Conservation (phyloP, 2,113 vertebrate species). For the Desmodus rotundus region DNA sequence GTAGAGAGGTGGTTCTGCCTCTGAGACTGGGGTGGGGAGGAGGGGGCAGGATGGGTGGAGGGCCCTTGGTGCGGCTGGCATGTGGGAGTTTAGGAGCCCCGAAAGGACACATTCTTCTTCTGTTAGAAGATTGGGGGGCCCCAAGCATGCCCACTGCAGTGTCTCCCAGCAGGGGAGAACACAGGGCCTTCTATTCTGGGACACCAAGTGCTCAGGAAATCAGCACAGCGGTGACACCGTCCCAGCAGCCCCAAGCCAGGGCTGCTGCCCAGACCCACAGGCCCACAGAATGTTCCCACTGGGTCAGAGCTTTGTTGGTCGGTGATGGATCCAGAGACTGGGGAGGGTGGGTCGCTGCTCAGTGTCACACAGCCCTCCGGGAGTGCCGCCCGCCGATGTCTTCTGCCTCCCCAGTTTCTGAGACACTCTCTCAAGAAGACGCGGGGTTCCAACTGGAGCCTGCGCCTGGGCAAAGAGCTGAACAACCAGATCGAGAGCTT, state of each 20-base stretch:
- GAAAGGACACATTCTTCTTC: background rate
- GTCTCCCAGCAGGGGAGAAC: background rate
- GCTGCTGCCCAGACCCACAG: too few relatives aligned
- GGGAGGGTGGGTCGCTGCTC: background rate
- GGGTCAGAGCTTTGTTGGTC: fast-evolving
- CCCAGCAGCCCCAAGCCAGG: background rate
- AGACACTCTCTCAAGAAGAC: conserved; percentile 65
- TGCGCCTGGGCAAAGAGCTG: conserved; percentile 62
- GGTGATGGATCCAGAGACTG: background rate
- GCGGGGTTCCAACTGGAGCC: conserved; percentile 63
- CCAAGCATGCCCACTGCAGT: background rate
- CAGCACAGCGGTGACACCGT: background rate
- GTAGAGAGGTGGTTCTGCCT: background rate
- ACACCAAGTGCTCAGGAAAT: too few relatives aligned
- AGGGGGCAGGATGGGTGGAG: fast-evolving
- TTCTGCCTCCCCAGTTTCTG: conserved; percentile 55
- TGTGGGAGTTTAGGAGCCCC: background rate
- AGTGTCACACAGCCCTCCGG: background rate
- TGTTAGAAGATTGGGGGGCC: background rate
- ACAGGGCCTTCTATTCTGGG: background rate
- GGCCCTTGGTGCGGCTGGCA: fast-evolving
- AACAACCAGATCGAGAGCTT: conserved; percentile 58
- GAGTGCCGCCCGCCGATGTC: fast-evolving
- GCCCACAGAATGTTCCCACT: fast-evolving
- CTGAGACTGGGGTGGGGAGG: background rate